These are phyloP conservation scores for Rhodinocichla rosea DNA, from an alignment of 2,113 vertebrate species.

Conservation along the genomic window DNA sequence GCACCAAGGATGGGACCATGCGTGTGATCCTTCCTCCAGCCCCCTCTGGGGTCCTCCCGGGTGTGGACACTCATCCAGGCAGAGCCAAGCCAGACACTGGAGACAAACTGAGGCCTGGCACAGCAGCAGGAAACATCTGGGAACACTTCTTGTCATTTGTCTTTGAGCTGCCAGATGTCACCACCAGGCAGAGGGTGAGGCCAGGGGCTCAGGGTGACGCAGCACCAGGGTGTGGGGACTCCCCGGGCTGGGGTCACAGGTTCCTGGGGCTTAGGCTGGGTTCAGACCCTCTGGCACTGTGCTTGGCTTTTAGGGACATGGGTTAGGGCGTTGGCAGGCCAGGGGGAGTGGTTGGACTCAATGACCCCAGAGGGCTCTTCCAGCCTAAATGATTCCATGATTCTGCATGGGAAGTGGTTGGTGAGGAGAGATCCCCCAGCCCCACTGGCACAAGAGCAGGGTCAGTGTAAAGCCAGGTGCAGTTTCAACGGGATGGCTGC, in stretches of 20 bases:
- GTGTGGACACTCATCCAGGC: neutral
- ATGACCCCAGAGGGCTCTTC: neutral
- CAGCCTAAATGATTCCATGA: neutral
- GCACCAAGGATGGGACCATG: neutral
- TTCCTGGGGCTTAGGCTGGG: neutral
- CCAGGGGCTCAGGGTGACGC: neutral
- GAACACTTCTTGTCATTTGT: rapidly evolving
- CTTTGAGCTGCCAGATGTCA: neutral
- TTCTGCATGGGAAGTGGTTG: rapidly evolving
- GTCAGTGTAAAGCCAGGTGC: rapidly evolving
- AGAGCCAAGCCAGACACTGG: neutral
- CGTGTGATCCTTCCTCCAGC: neutral
- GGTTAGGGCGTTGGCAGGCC: neutral
- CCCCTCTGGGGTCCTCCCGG: neutral
- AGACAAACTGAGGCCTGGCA: neutral
- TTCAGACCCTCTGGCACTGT: neutral
- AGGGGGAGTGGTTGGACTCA: neutral
- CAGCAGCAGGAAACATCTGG: neutral
- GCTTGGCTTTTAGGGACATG: neutral
- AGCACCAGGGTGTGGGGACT: too few relatives aligned
- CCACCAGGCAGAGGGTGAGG: neutral
- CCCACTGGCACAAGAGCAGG: neutral
- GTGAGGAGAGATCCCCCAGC: neutral
- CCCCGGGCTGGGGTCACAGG: neutral
- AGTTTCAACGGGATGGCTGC: neutral